Evolutionary conservation across 2,113 vertebrate species (phyloP).

Genomic region (Nanorana parkeri): DNA sequence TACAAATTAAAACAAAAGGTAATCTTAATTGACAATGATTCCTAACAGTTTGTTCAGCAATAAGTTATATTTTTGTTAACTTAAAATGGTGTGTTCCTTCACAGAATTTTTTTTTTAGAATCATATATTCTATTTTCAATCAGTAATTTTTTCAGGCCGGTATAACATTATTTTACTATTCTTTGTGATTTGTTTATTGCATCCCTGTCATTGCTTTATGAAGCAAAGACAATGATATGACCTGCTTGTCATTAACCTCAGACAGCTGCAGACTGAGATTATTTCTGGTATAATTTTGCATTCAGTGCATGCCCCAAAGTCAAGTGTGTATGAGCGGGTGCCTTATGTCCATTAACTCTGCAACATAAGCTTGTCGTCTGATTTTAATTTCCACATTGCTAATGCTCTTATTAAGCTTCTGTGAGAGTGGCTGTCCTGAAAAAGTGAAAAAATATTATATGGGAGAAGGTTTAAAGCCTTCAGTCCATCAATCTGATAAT

Average conservation of each 20-base stretch:
- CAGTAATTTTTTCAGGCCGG: no score
- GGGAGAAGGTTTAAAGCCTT: slow-evolving; percentile 36
- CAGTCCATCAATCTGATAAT: slow-evolving; percentile 46
- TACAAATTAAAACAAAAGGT: no score
- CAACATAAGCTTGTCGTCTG: slow-evolving; percentile 24
- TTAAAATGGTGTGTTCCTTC: no score
- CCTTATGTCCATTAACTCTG: slow-evolving; percentile 34
- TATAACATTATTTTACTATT: background rate
- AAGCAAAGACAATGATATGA: background rate
- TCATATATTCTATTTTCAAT: no score
- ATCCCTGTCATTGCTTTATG: background rate
- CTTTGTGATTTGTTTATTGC: background rate
- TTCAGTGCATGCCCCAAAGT: background rate
- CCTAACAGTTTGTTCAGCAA: no score
- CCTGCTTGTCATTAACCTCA: slow-evolving; percentile 17
- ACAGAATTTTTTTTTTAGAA: no score
- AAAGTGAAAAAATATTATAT: slow-evolving; percentile 7
- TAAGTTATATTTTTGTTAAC: no score
- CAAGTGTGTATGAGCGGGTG: background rate
- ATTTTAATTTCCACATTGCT: slow-evolving; percentile 45
- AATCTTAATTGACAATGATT: no score
- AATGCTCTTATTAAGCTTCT: slow-evolving; percentile 17
- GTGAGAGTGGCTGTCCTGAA: slow-evolving; percentile 6
- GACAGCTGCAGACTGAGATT: background rate
- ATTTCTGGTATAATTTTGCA: background rate